phyloP scores from a whole-genome alignment of 2,797 vertebrate genomes.

The Caiman crocodilus region DNA sequence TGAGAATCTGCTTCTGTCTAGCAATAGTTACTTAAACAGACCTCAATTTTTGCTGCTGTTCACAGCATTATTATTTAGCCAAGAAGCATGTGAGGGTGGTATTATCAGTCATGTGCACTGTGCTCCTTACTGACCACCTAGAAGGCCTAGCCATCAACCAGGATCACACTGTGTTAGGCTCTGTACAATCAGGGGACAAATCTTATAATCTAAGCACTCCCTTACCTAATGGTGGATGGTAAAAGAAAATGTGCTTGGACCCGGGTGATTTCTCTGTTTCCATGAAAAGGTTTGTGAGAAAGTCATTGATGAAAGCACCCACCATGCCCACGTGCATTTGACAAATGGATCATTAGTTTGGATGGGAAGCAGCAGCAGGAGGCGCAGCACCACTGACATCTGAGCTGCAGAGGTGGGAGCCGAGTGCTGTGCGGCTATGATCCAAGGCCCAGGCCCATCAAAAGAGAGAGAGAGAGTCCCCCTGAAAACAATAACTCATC shows the following conservation, averaged over 20 bases:
- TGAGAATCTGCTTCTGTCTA: background rate
- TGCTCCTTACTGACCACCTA: background rate
- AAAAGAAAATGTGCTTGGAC: background rate
- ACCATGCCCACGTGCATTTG: background rate
- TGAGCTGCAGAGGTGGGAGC: background rate
- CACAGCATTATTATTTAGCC: background rate
- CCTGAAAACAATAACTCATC: background rate
- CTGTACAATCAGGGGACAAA: background rate
- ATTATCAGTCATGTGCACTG: background rate
- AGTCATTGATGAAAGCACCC: background rate
- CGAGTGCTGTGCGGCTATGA: background rate
- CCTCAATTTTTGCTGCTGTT: background rate
- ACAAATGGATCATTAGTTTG: background rate
- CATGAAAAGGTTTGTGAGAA: background rate
- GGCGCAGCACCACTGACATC: background rate
- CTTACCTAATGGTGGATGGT: background rate
- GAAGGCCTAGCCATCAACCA: background rate
- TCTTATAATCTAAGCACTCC: background rate
- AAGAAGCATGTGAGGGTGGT: background rate
- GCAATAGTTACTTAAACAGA: background rate
- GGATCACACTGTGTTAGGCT: background rate
- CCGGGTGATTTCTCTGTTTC: background rate
- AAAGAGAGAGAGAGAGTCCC: background rate
- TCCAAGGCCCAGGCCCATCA: background rate
- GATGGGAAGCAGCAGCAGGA: background rate